These are phyloP conservation scores for Gorsachius magnificus DNA, from an alignment of 2,797 vertebrate genomes.

Conservation along the genomic window DNA sequence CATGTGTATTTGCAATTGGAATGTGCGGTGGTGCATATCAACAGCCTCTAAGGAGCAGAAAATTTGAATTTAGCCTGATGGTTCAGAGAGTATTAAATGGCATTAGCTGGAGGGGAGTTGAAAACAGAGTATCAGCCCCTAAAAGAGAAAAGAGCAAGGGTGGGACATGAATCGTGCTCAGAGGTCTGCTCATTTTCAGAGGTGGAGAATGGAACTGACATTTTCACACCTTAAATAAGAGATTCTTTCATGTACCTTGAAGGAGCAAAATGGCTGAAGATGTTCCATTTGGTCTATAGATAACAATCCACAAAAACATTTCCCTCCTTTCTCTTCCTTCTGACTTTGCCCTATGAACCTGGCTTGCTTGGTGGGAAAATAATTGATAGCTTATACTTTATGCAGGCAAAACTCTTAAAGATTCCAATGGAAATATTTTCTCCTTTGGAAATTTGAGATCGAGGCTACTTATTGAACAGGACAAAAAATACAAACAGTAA, in stretches of 20 bases:
- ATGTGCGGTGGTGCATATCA: conserved; percentile 13
- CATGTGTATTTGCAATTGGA: conserved; percentile 43
- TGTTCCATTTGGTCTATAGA: neutral
- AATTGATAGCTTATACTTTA: neutral
- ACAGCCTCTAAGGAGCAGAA: conserved; percentile 45
- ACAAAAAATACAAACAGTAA: neutral
- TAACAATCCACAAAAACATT: conserved; percentile 1
- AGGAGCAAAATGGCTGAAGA: conserved; percentile 36
- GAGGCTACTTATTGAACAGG: neutral
- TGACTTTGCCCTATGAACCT: neutral
- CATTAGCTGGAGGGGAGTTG: conserved; percentile 32
- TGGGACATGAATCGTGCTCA: neutral
- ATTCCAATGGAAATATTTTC: neutral
- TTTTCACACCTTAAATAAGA: neutral
- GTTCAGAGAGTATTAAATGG: conserved; percentile 39
- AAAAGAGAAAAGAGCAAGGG: conserved; percentile 7
- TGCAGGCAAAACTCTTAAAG: neutral
- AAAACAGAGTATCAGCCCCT: neutral
- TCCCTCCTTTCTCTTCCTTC: conserved; percentile 8
- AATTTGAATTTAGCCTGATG: conserved; percentile 45
- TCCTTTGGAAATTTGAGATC: neutral
- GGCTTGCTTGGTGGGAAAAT: conserved; percentile 3
- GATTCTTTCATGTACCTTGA: conserved; percentile 1
- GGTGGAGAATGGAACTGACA: neutral
- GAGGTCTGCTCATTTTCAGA: neutral